Base-by-base conservation (phyloP, 2,113 vertebrate genomes). In the Platysternon megacephalum region DNA sequence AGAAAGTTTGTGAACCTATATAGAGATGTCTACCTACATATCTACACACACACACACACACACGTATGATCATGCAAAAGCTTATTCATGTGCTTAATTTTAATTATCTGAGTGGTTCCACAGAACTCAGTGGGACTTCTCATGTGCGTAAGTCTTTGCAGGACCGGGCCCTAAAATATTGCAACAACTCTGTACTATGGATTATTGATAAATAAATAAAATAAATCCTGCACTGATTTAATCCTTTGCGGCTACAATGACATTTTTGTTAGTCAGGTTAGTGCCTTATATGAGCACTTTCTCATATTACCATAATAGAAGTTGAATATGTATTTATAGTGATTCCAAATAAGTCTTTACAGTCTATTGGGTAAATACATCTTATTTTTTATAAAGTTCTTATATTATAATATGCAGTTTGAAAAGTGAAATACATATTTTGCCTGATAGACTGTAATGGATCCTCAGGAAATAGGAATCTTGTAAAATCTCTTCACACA, bases 391-490 rank as follows among this genome's bases (percentile, higher is more conserved):
- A 11, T 56, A 83, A 91, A 93, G 83, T 84, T 85, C 39, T 89
- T 87, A 51, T 87, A 93, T 89, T 87, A 51, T 87, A 93, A 91
- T 84, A 80, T 0, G 1, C 24, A 79, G 81, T 83, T 92, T 79
- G 44, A 93, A 95, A 80, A 76, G 0, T 11, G 49, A 53, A 95
- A 85, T 32, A 35, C 56, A 14, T 86, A 92, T 94, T 94, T 94
- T 94, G 76, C 39, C 53, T 94, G 80, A 93, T 78, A 76, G 46
- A 82, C 48, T 82, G 80, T 90, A 95, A 95, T 89, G 51, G 82
- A 93, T 82, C 68, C 84, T 87, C 53, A 61, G 93, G 35, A 97
- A 96, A 95, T 51, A 94, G 51, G 51, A 85, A 95, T 84, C 79
- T 93, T 80, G 9, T 48, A 44, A 88, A 94, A 29, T 76, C 46